phyloP scores from a whole-genome alignment of 2,888 invertebrate genomes.

The Andrena flavipes region DNA sequence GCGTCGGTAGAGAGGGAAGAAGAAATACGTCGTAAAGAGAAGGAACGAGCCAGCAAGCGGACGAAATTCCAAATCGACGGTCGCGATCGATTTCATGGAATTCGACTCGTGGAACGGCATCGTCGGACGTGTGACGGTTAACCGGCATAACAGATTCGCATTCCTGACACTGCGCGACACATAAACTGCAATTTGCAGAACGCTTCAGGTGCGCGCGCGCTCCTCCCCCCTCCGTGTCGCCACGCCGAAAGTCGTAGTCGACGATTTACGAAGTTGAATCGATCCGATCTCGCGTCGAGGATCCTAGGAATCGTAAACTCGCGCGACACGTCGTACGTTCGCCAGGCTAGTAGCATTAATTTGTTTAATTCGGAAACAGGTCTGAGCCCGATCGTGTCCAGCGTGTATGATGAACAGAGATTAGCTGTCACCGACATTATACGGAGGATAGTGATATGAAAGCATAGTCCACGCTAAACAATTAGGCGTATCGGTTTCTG shows the following conservation, averaged over 20 bases:
- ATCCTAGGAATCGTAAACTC: conserved; percentile 30
- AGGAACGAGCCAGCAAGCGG: not conserved
- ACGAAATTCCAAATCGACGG: conserved; percentile 38
- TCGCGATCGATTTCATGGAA: conserved; percentile 54
- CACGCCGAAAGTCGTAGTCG: conserved; percentile 35
- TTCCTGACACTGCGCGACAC: conserved; percentile 67
- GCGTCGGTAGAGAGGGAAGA: not conserved
- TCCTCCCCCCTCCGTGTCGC: conserved; percentile 5
- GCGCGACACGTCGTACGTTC: not conserved
- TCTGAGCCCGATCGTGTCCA: not conserved
- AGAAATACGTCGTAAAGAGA: not conserved
- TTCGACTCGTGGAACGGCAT: conserved; percentile 45
- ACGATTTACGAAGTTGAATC: conserved; percentile 64
- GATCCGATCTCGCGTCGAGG: conserved; percentile 35
- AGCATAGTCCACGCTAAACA: too few species aligned
- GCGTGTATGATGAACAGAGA: not conserved
- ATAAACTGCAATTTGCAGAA: conserved; percentile 71
- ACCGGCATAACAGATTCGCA: conserved; percentile 62
- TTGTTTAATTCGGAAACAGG: not conserved
- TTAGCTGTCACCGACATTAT: not conserved
- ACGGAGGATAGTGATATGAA: too few species aligned
- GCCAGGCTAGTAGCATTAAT: not conserved
- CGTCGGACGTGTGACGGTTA: conserved; percentile 44
- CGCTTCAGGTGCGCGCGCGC: conserved; percentile 49
- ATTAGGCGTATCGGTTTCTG: too few species aligned